These are phyloP conservation scores for Semnornis frantzii DNA, from an alignment of 2,113 vertebrate genomes.

Conservation along the genomic window DNA sequence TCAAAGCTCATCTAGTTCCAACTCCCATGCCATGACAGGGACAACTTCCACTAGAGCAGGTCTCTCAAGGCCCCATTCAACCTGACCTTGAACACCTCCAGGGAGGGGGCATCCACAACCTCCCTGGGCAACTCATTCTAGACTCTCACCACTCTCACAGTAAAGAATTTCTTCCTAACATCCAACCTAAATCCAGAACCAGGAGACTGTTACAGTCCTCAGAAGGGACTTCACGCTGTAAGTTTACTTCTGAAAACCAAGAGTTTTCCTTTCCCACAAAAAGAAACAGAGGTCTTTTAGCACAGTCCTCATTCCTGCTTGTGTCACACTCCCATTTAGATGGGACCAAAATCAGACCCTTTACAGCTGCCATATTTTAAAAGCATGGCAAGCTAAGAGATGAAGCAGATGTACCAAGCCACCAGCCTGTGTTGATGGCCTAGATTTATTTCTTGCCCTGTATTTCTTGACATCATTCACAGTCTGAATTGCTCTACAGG, in stretches of 20 bases:
- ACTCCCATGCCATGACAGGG: too few relatives aligned
- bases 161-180: too few relatives aligned
- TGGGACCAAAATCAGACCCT: not conserved
- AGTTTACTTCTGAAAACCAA: not conserved
- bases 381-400: not conserved
- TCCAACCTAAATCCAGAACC: too few relatives aligned
- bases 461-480: not conserved
- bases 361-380: not conserved
- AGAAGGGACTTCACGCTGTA: not conserved
- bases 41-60: too few relatives aligned
- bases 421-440: not conserved
- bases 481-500: slow-evolving; percentile 12
- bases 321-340: not conserved
- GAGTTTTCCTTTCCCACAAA: not conserved
- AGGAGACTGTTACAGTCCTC: not conserved
- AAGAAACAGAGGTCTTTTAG: not conserved
- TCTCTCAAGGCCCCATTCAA: too few relatives aligned
- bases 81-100: too few relatives aligned
- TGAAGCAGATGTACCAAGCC: slow-evolving; percentile 6
- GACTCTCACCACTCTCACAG: too few relatives aligned
- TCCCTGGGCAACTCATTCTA: too few relatives aligned
- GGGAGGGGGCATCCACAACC: too few relatives aligned
- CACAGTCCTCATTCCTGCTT: not conserved
- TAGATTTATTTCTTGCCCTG: slow-evolving; percentile 30
- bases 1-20: too few relatives aligned